A percentile compares a stretch with the other conserved stretches of the same genome.
Evolutionary conservation across 2,797 vertebrate genomes (phyloP).

Genomic region (Phataginus tricuspis): DNA sequence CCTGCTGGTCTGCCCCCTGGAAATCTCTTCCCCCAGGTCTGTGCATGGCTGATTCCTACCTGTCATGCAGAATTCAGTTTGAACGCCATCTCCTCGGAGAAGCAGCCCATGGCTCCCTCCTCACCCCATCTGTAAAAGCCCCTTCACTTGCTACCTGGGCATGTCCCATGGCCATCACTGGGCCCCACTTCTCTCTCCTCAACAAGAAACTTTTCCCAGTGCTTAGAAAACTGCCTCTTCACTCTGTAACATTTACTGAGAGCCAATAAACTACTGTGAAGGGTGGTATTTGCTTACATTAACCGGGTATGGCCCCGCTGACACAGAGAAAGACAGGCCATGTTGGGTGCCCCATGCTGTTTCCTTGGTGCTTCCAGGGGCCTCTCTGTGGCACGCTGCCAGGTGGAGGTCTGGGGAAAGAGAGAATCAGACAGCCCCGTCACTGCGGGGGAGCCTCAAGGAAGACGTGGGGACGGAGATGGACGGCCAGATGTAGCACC

Average conservation of each 20-base stretch:
- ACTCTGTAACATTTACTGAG: neutral
- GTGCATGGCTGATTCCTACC: too few species aligned
- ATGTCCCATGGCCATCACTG: neutral
- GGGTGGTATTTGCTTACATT: neutral
- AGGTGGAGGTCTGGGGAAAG: neutral
- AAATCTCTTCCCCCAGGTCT: neutral
- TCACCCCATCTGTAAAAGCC: neutral
- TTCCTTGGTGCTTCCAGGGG: accelerated
- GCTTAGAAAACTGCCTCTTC: neutral
- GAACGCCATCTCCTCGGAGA: neutral
- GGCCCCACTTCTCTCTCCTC: neutral
- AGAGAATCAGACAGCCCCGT: neutral
- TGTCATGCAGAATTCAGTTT: too few species aligned
- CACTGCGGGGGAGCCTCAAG: neutral
- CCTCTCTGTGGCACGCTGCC: too few species aligned
- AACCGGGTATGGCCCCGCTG: neutral
- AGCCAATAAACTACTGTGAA: neutral
- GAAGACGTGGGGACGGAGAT: neutral
- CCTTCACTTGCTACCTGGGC: neutral
- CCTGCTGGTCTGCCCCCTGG: neutral
- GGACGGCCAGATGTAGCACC: neutral
- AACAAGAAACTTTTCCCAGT: neutral
- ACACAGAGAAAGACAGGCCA: neutral
- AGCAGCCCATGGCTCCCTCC: too few species aligned
- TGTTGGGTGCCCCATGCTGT: too few species aligned